Conservation (phyloP, 2,113 vertebrate species). For the Gallinago media region DNA sequence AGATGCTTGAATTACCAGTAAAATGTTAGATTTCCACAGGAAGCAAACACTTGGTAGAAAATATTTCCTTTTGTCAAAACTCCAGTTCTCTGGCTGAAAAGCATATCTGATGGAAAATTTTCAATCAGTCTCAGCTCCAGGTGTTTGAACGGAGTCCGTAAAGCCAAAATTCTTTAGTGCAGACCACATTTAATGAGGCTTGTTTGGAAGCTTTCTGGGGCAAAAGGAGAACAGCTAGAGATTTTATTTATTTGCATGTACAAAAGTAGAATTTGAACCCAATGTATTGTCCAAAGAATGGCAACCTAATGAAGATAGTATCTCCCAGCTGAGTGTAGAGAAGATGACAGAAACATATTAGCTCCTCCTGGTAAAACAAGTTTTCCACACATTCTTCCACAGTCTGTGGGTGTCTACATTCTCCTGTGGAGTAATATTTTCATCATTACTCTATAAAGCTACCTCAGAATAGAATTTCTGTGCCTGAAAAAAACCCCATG, state of each 20-base stretch:
- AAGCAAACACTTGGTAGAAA: constrained; percentile 59
- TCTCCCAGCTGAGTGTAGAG: neutral
- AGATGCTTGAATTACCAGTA: neutral
- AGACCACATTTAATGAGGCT: neutral
- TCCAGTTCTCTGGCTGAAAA: neutral
- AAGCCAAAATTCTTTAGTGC: neutral
- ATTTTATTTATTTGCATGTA: neutral
- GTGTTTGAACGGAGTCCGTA: neutral
- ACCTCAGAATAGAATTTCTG: neutral
- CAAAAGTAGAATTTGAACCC: neutral
- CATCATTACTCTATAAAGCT: neutral
- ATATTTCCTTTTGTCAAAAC: constrained; percentile 44
- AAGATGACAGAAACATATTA: neutral
- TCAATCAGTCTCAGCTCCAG: neutral
- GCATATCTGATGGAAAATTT: constrained; percentile 41
- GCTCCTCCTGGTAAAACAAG: neutral
- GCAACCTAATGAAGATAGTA: neutral
- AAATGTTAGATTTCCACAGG: constrained; percentile 45
- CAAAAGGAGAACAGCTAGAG: neutral
- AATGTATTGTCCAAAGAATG: neutral
- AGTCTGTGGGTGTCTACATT: neutral
- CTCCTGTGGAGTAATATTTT: neutral
- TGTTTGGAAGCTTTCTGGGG: neutral
- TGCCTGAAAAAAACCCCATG: neutral
- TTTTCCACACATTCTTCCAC: neutral